Evolutionary conservation across 2,888 invertebrate species (phyloP).

Genomic region (Cerastis rubricosa): DNA sequence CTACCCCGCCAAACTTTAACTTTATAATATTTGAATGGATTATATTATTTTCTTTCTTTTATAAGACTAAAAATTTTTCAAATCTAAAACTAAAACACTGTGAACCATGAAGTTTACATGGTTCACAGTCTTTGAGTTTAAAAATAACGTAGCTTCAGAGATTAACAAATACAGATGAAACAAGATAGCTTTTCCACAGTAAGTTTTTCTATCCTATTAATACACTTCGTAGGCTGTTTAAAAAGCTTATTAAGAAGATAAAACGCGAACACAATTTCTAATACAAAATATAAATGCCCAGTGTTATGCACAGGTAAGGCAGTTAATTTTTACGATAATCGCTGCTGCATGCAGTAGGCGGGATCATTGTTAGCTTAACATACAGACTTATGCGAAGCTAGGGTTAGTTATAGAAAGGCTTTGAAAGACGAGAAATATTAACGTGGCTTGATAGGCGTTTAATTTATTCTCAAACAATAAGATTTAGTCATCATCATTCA

Average conservation of each 20-base stretch:
- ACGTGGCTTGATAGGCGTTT: neutral
- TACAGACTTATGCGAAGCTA: slow-evolving; percentile 71
- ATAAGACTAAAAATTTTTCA: neutral
- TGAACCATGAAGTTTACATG: neutral
- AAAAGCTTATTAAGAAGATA: slow-evolving; percentile 49
- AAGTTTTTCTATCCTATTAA: neutral
- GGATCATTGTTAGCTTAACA: slow-evolving; percentile 75
- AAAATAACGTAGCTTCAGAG: neutral
- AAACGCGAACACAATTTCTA: slow-evolving; percentile 52
- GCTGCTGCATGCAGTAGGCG: slow-evolving; percentile 79
- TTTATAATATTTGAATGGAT: neutral
- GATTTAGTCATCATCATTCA: no score
- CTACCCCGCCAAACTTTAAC: neutral
- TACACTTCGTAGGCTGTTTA: slow-evolving; percentile 1
- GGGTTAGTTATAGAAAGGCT: slow-evolving; percentile 71
- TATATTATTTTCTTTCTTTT: neutral
- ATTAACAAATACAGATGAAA: neutral
- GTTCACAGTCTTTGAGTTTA: neutral
- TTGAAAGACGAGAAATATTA: slow-evolving; percentile 36
- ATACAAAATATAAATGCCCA: slow-evolving; percentile 63
- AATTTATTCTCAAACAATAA: slow-evolving; percentile 4
- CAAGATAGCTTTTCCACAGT: neutral
- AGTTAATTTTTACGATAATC: slow-evolving; percentile 85
- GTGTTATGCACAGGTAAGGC: slow-evolving; percentile 74
- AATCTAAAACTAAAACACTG: neutral